These are phyloP conservation scores for Xanthorhoe designata DNA, from an alignment of 2,888 invertebrate species.

Conservation along the genomic window DNA sequence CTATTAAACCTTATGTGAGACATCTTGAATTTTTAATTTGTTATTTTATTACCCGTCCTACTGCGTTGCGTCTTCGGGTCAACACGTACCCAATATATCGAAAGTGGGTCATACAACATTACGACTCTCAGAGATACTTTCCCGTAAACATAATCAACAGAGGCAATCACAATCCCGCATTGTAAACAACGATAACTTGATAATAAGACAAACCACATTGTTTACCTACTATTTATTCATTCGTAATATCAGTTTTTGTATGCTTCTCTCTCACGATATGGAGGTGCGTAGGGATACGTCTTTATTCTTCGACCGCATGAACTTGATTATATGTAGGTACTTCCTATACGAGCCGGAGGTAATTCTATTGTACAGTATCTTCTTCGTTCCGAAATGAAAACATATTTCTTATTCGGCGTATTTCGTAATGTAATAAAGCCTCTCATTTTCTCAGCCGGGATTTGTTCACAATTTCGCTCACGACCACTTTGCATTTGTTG, in stretches of 20 bases:
- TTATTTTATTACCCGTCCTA: constrained; percentile 33
- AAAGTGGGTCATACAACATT: constrained; percentile 55
- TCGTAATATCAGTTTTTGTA: constrained; percentile 36
- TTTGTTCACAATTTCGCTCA: constrained; percentile 69
- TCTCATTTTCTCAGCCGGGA: constrained; percentile 60
- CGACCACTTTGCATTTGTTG: constrained; percentile 64
- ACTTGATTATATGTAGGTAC: constrained; percentile 37
- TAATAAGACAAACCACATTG: constrained; percentile 34
- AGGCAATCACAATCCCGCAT: constrained; percentile 21
- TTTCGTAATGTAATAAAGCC: constrained; percentile 63
- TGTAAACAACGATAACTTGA: constrained; percentile 38
- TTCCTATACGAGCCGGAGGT: constrained; percentile 33
- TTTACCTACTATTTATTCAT: constrained; percentile 33
- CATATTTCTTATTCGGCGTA: constrained; percentile 58
- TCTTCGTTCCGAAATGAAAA: constrained; percentile 51
- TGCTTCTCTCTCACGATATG: constrained; percentile 36
- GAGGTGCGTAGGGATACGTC: constrained; percentile 28
- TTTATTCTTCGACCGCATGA: constrained; percentile 25
- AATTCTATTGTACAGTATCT: constrained; percentile 42
- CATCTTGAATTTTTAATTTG: constrained; percentile 1
- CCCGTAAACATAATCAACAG: constrained; percentile 30
- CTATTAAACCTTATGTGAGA: neutral
- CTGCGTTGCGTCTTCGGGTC: constrained; percentile 52
- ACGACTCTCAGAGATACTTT: constrained; percentile 16
- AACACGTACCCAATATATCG: constrained; percentile 51